Percentiles rank a stretch among this genome's conserved stretches.
phyloP scores from a whole-genome alignment of 1,140 invertebrate species.

The Drosophila kanapiae region DNA sequence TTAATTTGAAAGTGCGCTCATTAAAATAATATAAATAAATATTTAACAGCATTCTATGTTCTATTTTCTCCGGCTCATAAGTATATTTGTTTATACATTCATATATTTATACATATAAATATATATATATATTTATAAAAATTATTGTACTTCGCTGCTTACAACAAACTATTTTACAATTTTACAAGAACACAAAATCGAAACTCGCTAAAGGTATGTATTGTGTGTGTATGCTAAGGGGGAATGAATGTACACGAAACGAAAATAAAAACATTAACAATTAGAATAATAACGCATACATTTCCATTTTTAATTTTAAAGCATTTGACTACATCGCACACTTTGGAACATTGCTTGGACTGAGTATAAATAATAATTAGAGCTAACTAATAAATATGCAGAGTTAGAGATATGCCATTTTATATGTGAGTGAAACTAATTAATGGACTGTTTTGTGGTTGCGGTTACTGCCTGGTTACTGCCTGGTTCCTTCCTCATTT shows the following conservation, averaged over 20 bases:
- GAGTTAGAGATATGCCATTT: slow-evolving; percentile 68
- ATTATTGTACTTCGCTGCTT: slow-evolving; percentile 83
- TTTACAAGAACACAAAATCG: slow-evolving; percentile 66
- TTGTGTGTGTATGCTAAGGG: slow-evolving; percentile 70
- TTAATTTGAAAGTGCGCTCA: slow-evolving; percentile 52
- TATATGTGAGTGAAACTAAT: slow-evolving; percentile 47
- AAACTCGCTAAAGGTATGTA: slow-evolving; percentile 52
- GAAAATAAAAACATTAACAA: slow-evolving; percentile 42
- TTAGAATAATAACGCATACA: slow-evolving; percentile 49
- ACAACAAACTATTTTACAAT: slow-evolving; percentile 84
- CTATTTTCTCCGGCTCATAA: slow-evolving; percentile 69
- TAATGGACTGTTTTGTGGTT: slow-evolving; percentile 62
- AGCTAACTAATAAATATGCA: slow-evolving; percentile 75
- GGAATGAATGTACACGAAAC: slow-evolving; percentile 64
- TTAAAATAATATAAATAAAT: slow-evolving; percentile 49
- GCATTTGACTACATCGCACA: slow-evolving; percentile 59
- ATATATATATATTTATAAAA: slow-evolving; percentile 66
- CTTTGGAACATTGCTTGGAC: slow-evolving; percentile 64
- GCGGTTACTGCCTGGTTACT: slow-evolving; percentile 20
- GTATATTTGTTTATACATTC: slow-evolving; percentile 47
- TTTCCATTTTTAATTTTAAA: slow-evolving; percentile 36
- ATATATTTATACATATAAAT: slow-evolving; percentile 33
- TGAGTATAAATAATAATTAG: slow-evolving; percentile 73
- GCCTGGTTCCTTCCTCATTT: slow-evolving; percentile 38
- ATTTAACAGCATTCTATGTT: slow-evolving; percentile 63